Conservation (phyloP, 2,797 vertebrate species). For the Melanotaenia parkinsoni region DNA sequence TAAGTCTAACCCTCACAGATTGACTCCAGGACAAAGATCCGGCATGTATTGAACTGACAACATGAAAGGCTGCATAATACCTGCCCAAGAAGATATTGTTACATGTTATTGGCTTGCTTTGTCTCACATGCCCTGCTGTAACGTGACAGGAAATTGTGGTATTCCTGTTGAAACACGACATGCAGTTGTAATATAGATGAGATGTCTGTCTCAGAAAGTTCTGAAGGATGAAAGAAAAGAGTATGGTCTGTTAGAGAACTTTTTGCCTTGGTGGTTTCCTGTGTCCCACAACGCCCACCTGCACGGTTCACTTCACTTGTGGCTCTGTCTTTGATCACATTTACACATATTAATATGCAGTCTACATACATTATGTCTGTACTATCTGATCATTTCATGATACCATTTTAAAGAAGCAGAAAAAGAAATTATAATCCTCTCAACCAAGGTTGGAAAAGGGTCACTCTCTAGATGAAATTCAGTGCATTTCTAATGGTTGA, state of each 20-base stretch:
- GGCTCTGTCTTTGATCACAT: neutral
- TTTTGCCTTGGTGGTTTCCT: conserved; percentile 1
- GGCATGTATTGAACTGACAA: conserved; percentile 43
- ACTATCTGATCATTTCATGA: neutral
- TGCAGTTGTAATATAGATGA: conserved; percentile 44
- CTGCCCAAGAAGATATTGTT: conserved; percentile 44
- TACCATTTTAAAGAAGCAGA: neutral
- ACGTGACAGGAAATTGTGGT: conserved; percentile 39
- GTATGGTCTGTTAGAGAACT: neutral
- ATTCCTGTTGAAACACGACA: conserved; percentile 25
- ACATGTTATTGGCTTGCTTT: conserved; percentile 39
- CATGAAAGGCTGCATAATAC: conserved; percentile 50
- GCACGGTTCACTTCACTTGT: no score
- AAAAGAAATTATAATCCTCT: neutral
- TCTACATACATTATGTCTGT: neutral
- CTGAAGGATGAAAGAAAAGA: conserved; percentile 9
- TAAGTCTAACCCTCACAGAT: conserved; percentile 33
- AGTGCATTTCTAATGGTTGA: neutral
- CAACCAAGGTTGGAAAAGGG: neutral
- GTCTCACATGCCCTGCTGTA: conserved; percentile 49
- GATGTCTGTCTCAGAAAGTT: conserved; percentile 12
- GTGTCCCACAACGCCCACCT: neutral
- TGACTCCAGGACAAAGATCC: conserved; percentile 55
- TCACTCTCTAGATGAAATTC: neutral
- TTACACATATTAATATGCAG: neutral